A percentile compares a stretch with the other conserved stretches of the same genome.
Evolutionary conservation across 1,140 invertebrate species (phyloP).

Genomic region (Colletes gigas): DNA sequence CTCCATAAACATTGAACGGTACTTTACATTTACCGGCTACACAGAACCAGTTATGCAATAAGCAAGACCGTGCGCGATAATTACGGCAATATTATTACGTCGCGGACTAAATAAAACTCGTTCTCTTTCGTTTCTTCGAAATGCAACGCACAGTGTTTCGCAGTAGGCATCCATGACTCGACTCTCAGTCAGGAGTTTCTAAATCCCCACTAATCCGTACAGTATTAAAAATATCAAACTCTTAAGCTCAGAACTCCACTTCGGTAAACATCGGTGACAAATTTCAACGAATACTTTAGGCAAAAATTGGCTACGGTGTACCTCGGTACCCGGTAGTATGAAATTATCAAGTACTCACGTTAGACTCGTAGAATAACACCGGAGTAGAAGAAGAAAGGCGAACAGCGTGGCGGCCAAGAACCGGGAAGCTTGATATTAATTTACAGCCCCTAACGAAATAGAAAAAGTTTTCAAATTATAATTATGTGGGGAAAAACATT

Average conservation of each 20-base stretch:
- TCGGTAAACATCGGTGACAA: too few species aligned
- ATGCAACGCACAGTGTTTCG: too few species aligned
- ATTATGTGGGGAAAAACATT: constrained; percentile 42
- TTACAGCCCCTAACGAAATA: constrained; percentile 45
- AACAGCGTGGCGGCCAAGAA: background rate
- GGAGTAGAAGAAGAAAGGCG: background rate
- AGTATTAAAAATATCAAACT: too few species aligned
- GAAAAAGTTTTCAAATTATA: constrained; percentile 50
- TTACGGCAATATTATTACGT: background rate
- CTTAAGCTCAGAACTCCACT: too few species aligned
- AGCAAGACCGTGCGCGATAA: background rate
- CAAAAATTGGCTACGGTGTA: background rate
- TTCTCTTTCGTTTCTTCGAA: background rate
- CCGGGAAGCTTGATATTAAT: constrained; percentile 19
- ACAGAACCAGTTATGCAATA: background rate
- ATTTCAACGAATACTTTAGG: background rate
- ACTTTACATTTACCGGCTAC: too few species aligned
- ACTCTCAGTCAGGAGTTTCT: too few species aligned
- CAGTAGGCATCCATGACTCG: too few species aligned
- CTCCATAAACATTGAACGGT: too few species aligned
- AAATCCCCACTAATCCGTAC: too few species aligned
- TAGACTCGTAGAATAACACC: background rate
- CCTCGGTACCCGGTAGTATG: background rate
- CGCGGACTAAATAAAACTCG: background rate
- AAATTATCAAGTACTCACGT: constrained; percentile 37